Base-by-base conservation (phyloP, 2,888 invertebrate genomes). In the Drosophila robusta region DNA sequence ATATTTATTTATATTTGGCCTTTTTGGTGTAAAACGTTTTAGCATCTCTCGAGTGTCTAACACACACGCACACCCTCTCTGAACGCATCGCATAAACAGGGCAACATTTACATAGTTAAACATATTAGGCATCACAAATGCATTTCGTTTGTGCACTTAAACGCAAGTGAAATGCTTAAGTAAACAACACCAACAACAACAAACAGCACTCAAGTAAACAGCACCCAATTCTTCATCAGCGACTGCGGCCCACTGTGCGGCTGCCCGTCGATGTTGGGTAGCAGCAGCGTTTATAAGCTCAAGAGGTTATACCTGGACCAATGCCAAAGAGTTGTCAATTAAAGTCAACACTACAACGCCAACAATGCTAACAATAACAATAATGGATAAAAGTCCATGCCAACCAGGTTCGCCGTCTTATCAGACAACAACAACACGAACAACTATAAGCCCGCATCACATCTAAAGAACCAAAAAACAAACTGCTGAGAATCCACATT, bases 1-100 rank as follows among this genome's bases (percentile, higher is more conserved):
- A 87, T 81, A 85, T 85, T 85, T 89, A 88, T 85, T 85, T 85
- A 88, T 82, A 73, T 82, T 87, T 80, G 89, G 83, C 70, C 87
- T 78, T 86, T 81, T 84, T 71, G 69, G 67, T 57, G 67, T 68
- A 70, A 69, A 85, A 68, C 69, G 74, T 87, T 87, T 85, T 89
- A 87, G 89, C 85, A 85, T 85, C 85, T 89, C 55, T 71, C 72
- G 69, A 89, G 85, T 72, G 77, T 66, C 57, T 73, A 18, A 45
- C 62, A 54, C 57, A 60, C 74, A 24, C 52, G 9, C 41, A 41
- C 41, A 71, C 70, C 68, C 77, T 57, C 49, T 51, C 22, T 12
- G 56, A 41, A 61, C 54, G 47, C 76, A 57, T 54, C 62, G 67
- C 70, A 88, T 75, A 84, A 82, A 73, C 81, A 78, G 73, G 64